A percentile compares a stretch with the other conserved stretches of the same genome.
These are phyloP conservation scores for Periophthalmus magnuspinnatus DNA, from an alignment of 2,797 vertebrate genomes.

Conservation along the genomic window DNA sequence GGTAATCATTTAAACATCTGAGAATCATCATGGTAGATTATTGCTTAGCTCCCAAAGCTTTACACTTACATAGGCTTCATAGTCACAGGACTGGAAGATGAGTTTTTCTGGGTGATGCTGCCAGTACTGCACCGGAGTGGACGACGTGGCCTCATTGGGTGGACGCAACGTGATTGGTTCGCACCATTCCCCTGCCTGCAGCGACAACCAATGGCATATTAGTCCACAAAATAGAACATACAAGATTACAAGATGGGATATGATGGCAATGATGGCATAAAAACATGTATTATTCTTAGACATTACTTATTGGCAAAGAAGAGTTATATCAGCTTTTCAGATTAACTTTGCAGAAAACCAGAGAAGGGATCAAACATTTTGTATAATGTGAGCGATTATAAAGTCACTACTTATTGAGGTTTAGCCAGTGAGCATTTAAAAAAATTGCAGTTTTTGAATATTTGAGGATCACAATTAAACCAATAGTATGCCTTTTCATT, in stretches of 20 bases:
- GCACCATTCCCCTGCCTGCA: slow-evolving; percentile 98
- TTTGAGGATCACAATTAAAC: slow-evolving; percentile 27
- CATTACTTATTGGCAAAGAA: not conserved
- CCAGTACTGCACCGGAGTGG: slow-evolving; percentile 98
- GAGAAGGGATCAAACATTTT: slow-evolving; percentile 39
- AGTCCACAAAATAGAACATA: slow-evolving; percentile 29
- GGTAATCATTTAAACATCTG: not conserved
- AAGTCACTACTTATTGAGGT: slow-evolving; percentile 6
- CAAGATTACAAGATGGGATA: slow-evolving; percentile 22
- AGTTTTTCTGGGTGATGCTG: slow-evolving; percentile 99
- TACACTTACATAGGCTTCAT: slow-evolving; percentile 97
- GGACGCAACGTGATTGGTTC: slow-evolving; percentile 97
- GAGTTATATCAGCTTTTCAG: slow-evolving; percentile 20
- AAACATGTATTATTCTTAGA: not conserved
- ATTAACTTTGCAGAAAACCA: slow-evolving; percentile 29
- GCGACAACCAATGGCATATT: slow-evolving; percentile 38
- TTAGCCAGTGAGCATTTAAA: slow-evolving; percentile 17
- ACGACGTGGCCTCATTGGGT: slow-evolving; percentile 96
- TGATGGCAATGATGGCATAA: slow-evolving; percentile 9
- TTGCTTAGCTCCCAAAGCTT: not conserved
- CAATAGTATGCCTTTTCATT: slow-evolving; percentile 29
- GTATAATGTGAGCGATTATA: slow-evolving; percentile 10
- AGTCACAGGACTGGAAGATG: slow-evolving; percentile 99
- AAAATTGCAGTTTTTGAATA: slow-evolving; percentile 36
- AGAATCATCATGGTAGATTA: not conserved